phyloP scores from a whole-genome alignment of 2,797 vertebrate genomes.

The Mus caroli region DNA sequence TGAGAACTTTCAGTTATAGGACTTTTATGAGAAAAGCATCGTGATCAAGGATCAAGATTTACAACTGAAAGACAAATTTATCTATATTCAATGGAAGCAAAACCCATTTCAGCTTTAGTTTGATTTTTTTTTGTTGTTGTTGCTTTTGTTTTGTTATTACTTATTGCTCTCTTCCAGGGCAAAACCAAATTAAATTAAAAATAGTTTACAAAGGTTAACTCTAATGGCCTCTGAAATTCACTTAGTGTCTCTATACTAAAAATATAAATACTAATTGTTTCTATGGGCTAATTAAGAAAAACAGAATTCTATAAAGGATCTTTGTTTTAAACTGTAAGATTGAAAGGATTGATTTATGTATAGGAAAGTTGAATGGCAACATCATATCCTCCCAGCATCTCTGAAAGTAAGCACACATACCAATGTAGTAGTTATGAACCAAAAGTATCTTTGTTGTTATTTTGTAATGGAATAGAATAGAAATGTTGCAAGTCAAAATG shows the following conservation, averaged over 20 bases:
- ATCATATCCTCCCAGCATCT: background rate
- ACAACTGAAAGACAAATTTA: constrained; percentile 30
- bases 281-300: constrained; percentile 17
- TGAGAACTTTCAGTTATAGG: background rate
- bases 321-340: constrained; percentile 42
- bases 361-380: constrained; percentile 15
- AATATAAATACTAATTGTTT: background rate
- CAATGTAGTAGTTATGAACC: background rate
- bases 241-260: background rate
- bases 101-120: constrained; percentile 5
- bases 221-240: constrained; percentile 5
- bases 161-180: background rate
- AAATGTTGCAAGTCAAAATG: background rate
- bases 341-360: constrained; percentile 10
- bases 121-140: background rate
- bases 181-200: constrained; percentile 52
- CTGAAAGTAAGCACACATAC: background rate
- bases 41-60: constrained; percentile 26
- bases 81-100: constrained; percentile 56
- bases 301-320: constrained; percentile 23
- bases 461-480: constrained; percentile 48
- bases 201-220: constrained; percentile 30
- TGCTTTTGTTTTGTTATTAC: background rate
- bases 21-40: constrained; percentile 28
- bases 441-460: constrained; percentile 13